Conservation (phyloP, 2,888 invertebrate species). For the Apodemia mormo region DNA sequence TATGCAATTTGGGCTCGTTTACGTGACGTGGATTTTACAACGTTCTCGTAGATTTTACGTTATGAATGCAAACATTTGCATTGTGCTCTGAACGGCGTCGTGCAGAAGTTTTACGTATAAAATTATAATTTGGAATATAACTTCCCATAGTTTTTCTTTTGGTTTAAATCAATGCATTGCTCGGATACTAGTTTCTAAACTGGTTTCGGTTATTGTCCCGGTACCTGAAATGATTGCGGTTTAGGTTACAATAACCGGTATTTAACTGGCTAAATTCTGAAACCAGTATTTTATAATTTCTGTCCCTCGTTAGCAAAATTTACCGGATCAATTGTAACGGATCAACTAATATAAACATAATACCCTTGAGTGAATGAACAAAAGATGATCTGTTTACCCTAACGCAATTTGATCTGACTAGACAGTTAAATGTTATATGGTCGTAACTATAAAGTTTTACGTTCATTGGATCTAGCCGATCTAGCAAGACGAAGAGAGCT, state of each 20-base stretch:
- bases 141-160: neutral
- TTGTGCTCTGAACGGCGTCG: neutral
- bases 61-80: conserved; percentile 16
- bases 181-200: too few species aligned
- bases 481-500: neutral
- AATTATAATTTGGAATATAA: neutral
- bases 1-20: conserved; percentile 9
- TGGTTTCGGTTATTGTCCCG: too few species aligned
- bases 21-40: conserved; percentile 7
- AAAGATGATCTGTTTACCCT: neutral
- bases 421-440: neutral
- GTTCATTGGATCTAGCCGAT: neutral
- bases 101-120: neutral
- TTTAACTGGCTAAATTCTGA: too few species aligned
- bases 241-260: too few species aligned
- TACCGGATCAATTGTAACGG: too few species aligned
- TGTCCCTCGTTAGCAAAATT: too few species aligned
- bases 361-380: neutral
- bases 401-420: neutral
- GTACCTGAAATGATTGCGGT: too few species aligned
- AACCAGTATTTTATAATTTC: too few species aligned
- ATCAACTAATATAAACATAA: neutral
- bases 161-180: too few species aligned
- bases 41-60: conserved; percentile 8
- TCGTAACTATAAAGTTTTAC: conserved; percentile 9